Conservation (phyloP, 1,140 invertebrate genomes). For the Macrobrachium rosenbergii region DNA sequence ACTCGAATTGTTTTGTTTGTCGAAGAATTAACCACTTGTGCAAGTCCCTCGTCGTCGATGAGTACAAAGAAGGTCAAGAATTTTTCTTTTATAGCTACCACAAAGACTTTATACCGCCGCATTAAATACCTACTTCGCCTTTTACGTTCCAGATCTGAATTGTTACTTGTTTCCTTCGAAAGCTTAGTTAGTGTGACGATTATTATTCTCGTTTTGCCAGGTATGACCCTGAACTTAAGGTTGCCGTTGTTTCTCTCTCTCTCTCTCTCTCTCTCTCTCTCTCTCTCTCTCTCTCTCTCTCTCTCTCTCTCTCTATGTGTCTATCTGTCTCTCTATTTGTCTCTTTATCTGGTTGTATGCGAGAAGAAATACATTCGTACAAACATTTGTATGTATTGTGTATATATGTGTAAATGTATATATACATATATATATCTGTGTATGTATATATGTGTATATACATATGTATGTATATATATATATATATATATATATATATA, state of each 20-base stretch:
- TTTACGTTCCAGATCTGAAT: too few species aligned
- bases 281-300: background rate
- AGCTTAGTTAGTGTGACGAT: too few species aligned
- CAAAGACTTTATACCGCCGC: too few species aligned
- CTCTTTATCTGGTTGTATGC: background rate
- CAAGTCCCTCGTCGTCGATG: too few species aligned
- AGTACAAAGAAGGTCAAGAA: too few species aligned
- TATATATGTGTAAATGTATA: slow-evolving; percentile 9
- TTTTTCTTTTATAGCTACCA: too few species aligned
- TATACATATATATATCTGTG: slow-evolving; percentile 7
- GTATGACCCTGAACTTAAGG: background rate
- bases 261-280: slow-evolving; percentile 8
- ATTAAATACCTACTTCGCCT: too few species aligned
- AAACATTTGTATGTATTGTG: slow-evolving; percentile 9
- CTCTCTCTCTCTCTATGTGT: background rate
- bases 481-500: slow-evolving; percentile 19
- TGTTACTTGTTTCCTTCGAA: too few species aligned
- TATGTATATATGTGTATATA: slow-evolving; percentile 6
- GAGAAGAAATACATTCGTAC: background rate
- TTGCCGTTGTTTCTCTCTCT: background rate
- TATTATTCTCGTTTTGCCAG: background rate
- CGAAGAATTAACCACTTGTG: too few species aligned
- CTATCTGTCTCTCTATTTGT: background rate
- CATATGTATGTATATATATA: slow-evolving; percentile 2
- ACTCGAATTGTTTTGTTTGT: too few species aligned